Evolutionary conservation across 2,888 invertebrate genomes (phyloP), one percentile per base, ranked within the genome.

Genomic region (Poecilus cupreus): DNA sequence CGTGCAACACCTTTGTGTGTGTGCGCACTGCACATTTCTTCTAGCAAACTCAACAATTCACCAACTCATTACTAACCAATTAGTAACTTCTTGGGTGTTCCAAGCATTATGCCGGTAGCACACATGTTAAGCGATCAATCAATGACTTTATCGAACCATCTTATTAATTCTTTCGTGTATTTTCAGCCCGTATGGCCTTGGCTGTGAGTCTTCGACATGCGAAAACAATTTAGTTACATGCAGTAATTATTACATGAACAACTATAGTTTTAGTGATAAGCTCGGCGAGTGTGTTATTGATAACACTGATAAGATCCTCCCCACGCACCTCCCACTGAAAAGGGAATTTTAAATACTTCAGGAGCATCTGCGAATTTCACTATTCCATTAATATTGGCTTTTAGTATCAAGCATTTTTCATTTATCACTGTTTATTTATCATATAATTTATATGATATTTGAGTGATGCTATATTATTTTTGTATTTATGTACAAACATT

Each of bases 351-450:
- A 57, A 20, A 49, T 74, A 26, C 74, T 46, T 77, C 43, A 77
- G 39, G 13, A 60, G 76, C 76, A 76, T 76, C 60, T 57, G 57
- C 39, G 26, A 57, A 77, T 57, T 57, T 77, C 60, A 60, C 60
- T 39, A 60, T 77, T 77, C 77, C 77, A 77, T 77, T 77, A 77
- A 77, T 49, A 72, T 72, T 49, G 24, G 70, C 70, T 70, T 70
- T 70, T 39, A 70, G 70, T 70, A 70, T 70, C 39, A 70, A 39
- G 11, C 49, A 39, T 72, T 46, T 72, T 46, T 43, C 37, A 72
- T 43, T 72, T 72, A 72, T 72, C 72, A 46, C 18, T 68, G 37
- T 68, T 68, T 32, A 68, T 68, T 68, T 18, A 68, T 68, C 64
- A 68, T 68, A 68, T 68, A 68, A 68, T 68, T 68, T 37, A 68